Percentiles rank a stretch among this genome's conserved stretches.
Conservation (phyloP, 1,140 invertebrate genomes). For the Conopomorpha cramerella region DNA sequence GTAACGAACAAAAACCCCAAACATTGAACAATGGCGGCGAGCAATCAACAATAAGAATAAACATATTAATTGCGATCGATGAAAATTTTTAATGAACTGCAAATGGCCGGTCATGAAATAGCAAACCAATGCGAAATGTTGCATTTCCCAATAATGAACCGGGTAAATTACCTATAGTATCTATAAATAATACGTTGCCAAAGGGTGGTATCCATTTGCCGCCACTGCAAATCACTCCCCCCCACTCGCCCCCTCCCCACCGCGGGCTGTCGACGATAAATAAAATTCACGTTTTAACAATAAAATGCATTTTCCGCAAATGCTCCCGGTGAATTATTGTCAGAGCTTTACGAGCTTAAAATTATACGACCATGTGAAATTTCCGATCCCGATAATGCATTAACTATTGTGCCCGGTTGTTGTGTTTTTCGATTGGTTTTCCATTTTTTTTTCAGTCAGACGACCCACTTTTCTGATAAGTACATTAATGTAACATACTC, state of each 20-base stretch:
- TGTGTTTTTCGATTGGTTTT: too few relatives aligned
- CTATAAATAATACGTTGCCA: constrained; percentile 58
- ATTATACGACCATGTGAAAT: constrained; percentile 59
- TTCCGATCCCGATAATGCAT: constrained; percentile 56
- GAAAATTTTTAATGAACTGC: constrained; percentile 49
- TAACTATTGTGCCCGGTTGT: too few relatives aligned
- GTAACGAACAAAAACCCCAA: too few relatives aligned
- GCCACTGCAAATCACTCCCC: constrained; percentile 52
- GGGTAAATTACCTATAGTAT: constrained; percentile 56
- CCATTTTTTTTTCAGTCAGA: too few relatives aligned
- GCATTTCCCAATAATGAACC: constrained; percentile 57
- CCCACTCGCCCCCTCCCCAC: constrained; percentile 24
- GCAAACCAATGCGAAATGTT: constrained; percentile 28
- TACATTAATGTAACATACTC: too few relatives aligned
- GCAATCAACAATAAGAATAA: too few relatives aligned
- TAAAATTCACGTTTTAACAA: constrained; percentile 62
- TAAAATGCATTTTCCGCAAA: constrained; percentile 62
- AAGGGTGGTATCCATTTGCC: constrained; percentile 52
- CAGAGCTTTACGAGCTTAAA: constrained; percentile 57
- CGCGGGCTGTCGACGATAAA: constrained; percentile 54
- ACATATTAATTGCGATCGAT: too few relatives aligned
- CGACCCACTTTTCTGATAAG: too few relatives aligned
- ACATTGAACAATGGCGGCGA: neutral
- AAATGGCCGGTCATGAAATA: constrained; percentile 46
- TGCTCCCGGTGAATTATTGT: constrained; percentile 56